Percentiles rank a stretch among this genome's conserved stretches.
These are phyloP conservation scores for Drosophila mayaguana DNA, from an alignment of 2,888 invertebrate genomes.

Conservation along the genomic window DNA sequence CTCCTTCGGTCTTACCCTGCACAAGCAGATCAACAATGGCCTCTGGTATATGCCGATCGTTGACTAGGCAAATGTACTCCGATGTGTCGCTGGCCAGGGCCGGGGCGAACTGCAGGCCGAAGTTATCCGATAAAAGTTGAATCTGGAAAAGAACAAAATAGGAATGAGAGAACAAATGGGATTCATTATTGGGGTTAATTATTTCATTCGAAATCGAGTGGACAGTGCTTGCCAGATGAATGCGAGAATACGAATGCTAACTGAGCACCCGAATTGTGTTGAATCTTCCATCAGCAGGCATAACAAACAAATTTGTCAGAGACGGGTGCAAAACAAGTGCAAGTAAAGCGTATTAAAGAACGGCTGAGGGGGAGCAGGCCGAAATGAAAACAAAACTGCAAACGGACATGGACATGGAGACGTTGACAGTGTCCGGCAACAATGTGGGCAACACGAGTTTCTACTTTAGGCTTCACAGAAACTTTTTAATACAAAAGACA, in stretches of 20 bases:
- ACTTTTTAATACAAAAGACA: conserved; percentile 71
- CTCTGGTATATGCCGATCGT: conserved; percentile 89
- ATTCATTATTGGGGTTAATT: conserved; percentile 11
- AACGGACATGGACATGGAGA: conserved; percentile 38
- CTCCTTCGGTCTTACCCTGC: conserved; percentile 86
- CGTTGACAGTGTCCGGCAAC: conserved; percentile 60
- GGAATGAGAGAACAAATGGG: neutral
- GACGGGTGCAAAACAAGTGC: conserved; percentile 51
- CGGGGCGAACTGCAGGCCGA: conserved; percentile 88
- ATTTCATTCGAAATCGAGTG: neutral
- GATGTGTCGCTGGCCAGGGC: conserved; percentile 88
- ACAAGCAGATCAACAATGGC: conserved; percentile 88
- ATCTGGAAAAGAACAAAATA: conserved; percentile 83
- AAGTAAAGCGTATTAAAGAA: too few relatives aligned
- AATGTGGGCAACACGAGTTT: conserved; percentile 70
- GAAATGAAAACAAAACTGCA: conserved; percentile 15
- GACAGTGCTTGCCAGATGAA: neutral
- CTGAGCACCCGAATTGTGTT: conserved; percentile 29
- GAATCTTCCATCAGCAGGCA: conserved; percentile 44
- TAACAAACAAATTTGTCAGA: conserved; percentile 57
- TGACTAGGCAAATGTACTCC: conserved; percentile 89
- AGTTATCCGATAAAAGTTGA: conserved; percentile 87
- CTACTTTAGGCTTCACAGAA: conserved; percentile 73
- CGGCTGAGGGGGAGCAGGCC: neutral
- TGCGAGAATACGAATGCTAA: neutral